These are phyloP conservation scores for Clarias macrocephalus DNA, from an alignment of 2,113 vertebrate genomes.

Conservation along the genomic window DNA sequence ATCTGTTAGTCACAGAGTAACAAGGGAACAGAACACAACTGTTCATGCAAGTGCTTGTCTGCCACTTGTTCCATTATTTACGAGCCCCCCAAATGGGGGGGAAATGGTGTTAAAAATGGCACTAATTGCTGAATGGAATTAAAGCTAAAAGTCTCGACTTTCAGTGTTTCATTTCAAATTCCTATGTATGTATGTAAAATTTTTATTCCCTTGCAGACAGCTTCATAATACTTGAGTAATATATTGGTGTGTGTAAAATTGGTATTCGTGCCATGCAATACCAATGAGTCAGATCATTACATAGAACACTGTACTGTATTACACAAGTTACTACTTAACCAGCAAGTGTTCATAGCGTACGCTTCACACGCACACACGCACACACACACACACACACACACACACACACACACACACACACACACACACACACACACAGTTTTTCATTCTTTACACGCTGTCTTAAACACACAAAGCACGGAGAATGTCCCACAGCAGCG, in stretches of 20 bases:
- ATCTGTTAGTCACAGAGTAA: no score
- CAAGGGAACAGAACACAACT: no score
- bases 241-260: background rate
- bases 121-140: no score
- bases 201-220: no score
- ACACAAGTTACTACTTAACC: background rate
- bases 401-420: conserved; percentile 6
- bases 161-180: no score
- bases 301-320: background rate
- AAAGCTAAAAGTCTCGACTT: no score
- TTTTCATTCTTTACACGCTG: conserved; percentile 36
- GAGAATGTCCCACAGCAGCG: conserved; percentile 40
- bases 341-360: background rate
- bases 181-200: no score
- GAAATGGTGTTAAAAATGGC: no score
- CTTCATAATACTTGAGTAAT: no score
- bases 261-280: background rate
- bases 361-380: background rate
- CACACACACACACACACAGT: background rate
- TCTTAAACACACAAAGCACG: conserved; percentile 38
- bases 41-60: no score
- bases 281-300: background rate
- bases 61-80: no score
- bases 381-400: conserved; percentile 4
- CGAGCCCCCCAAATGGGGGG: no score